Conservation (phyloP, 2,888 invertebrate species). For the Serripes groenlandicus region DNA sequence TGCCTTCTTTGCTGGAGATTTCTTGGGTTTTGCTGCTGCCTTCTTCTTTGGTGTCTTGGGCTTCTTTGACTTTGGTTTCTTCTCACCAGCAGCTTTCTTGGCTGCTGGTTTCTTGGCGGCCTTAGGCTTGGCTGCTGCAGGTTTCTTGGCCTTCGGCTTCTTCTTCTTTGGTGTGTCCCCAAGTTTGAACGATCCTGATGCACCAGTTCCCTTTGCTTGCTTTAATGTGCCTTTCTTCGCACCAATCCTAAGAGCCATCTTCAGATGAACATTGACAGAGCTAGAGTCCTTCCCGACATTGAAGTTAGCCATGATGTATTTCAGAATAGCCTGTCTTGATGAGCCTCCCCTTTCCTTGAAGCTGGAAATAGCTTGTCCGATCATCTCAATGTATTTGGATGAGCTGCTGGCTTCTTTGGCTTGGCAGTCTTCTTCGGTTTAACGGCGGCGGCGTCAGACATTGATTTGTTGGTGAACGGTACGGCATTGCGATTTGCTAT, state of each 20-base stretch:
- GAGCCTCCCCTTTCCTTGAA: slow-evolving; percentile 87
- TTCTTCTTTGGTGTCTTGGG: slow-evolving; percentile 47
- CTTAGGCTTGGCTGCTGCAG: slow-evolving; percentile 66
- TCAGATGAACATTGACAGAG: slow-evolving; percentile 85
- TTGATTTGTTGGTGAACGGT: too few species aligned
- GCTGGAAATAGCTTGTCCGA: slow-evolving; percentile 84
- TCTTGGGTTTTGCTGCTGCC: slow-evolving; percentile 59
- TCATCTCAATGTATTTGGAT: slow-evolving; percentile 86
- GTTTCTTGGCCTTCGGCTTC: slow-evolving; percentile 66
- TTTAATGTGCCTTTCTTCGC: slow-evolving; percentile 85
- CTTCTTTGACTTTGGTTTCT: slow-evolving; percentile 71
- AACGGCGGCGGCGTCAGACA: slow-evolving; percentile 57
- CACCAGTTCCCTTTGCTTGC: slow-evolving; percentile 84
- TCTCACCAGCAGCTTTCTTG: slow-evolving; percentile 65
- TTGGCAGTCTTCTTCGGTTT: slow-evolving; percentile 72
- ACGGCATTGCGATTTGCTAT: too few species aligned
- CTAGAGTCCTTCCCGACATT: slow-evolving; percentile 86
- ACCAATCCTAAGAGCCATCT: slow-evolving; percentile 85
- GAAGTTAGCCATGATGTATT: slow-evolving; percentile 86
- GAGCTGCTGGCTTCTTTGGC: slow-evolving; percentile 83
- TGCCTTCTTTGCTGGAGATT: slow-evolving; percentile 65
- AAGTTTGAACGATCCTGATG: slow-evolving; percentile 82
- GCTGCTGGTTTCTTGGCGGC: slow-evolving; percentile 66
- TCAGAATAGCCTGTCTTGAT: slow-evolving; percentile 87
- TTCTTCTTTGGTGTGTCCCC: slow-evolving; percentile 65